Base-by-base conservation (phyloP, 2,888 invertebrate species). In the Cephus sareptanus region DNA sequence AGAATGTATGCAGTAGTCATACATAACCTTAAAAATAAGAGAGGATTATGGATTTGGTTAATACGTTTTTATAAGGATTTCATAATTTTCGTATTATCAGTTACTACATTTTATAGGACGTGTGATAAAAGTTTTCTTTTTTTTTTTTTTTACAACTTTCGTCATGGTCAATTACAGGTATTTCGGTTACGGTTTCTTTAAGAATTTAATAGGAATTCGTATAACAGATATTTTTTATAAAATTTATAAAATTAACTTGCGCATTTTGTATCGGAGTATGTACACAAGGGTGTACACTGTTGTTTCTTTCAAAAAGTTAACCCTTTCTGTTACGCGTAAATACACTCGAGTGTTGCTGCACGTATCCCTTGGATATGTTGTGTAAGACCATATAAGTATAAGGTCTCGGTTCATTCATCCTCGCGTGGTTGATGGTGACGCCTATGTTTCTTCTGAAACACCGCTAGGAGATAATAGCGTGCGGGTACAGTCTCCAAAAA, bases 401-500 rank as follows among this genome's bases (percentile, higher is more conserved):
- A 31, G 71, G 30, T 71, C 71, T 33, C 34, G 30, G 31, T 33
- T 33, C 71, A 34, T 71, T 31, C 71, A 71, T 31, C 71, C 15
- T 71, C 56, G 56, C 56, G 9, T 56, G 56, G 56, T 56, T 9
- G 56, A 56, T 56, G 56, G 31, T 34, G 86, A 87, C 88, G 87
- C 87, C 89, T 84, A 86, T 88, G 89, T 82, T 86, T 88, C 88
- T 87, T 89, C 88, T 88, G 89, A 88, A 89, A 86, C 88, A 89
- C 89, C 88, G 89, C 89, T 88, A 89, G 88, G 84, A 89, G 88
- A 88, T 89, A 89, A 89, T 89, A 89, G 88, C 88, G 83, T 83
- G 81, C 85, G 81, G 84, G 87, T 88, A 87, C 88, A 88, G 87
- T 88, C 88, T 68, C 78, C 78, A 78, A 78, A 78, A 78, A 78